phyloP scores from a whole-genome alignment of 2,888 invertebrate species.

The Ophioninae sp. region DNA sequence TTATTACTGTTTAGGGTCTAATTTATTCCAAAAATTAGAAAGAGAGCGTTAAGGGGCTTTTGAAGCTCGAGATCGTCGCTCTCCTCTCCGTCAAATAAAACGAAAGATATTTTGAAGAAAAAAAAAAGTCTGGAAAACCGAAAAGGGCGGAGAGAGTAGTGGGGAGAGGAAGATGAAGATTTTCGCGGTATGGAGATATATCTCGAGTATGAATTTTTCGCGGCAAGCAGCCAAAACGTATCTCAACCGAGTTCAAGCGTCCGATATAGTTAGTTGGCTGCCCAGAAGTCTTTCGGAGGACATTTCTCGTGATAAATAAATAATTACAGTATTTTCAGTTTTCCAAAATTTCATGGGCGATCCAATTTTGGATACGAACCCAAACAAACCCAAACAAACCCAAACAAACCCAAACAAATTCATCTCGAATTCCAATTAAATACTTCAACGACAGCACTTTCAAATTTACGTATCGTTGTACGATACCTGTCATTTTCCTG shows the following conservation, averaged over 20 bases:
- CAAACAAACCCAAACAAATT: no score
- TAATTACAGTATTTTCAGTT: not conserved
- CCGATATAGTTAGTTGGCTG: not conserved
- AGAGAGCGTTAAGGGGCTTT: not conserved
- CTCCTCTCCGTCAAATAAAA: slow-evolving; percentile 27
- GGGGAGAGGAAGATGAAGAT: slow-evolving; percentile 21
- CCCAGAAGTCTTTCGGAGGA: slow-evolving; percentile 5
- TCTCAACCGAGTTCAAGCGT: slow-evolving; percentile 14
- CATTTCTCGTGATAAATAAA: not conserved
- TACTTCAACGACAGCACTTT: no score
- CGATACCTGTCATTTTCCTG: no score
- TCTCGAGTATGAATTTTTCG: slow-evolving; percentile 47
- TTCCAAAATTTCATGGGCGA: no score
- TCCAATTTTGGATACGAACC: no score
- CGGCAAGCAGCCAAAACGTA: slow-evolving; percentile 60
- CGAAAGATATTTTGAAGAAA: slow-evolving; percentile 23
- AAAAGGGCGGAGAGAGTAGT: slow-evolving; percentile 1
- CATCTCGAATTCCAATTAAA: no score
- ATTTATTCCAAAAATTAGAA: no score
- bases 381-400: no score
- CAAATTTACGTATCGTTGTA: no score
- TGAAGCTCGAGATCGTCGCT: not conserved
- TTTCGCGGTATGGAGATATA: slow-evolving; percentile 36
- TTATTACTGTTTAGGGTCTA: no score
- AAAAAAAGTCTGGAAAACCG: slow-evolving; percentile 62